Evolutionary conservation across 2,797 vertebrate species (phyloP).

Genomic region (Arctocebus calabarensis): DNA sequence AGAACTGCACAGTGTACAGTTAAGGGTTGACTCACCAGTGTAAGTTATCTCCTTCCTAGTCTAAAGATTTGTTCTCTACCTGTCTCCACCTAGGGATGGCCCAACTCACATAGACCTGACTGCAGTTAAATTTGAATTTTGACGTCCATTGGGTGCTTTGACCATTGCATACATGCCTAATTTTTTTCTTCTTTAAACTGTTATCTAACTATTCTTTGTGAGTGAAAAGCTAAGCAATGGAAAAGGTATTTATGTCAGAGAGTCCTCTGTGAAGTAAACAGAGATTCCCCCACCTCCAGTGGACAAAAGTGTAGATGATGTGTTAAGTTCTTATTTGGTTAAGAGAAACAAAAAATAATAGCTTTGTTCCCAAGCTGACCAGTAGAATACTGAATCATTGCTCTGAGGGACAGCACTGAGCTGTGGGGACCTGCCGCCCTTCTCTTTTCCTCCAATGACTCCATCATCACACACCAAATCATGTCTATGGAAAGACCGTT

Average conservation of each 20-base stretch:
- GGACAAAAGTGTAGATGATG: background rate
- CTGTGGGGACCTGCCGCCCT: background rate
- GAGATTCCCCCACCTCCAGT: background rate
- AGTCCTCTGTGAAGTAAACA: background rate
- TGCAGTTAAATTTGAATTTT: background rate
- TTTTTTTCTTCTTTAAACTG: conserved; percentile 5
- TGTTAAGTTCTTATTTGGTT: background rate
- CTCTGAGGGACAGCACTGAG: background rate
- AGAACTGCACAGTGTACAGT: no score
- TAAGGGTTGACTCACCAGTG: background rate
- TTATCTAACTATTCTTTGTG: background rate
- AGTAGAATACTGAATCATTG: background rate
- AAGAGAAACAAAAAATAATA: background rate
- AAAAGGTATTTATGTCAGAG: background rate
- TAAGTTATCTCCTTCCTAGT: background rate
- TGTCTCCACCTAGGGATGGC: background rate
- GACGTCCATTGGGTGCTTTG: background rate
- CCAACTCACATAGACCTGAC: background rate
- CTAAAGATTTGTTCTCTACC: background rate
- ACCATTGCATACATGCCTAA: background rate
- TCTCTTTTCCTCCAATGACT: background rate
- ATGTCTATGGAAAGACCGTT: background rate
- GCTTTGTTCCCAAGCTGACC: background rate
- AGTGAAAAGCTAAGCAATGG: background rate
- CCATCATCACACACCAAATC: background rate